Evolutionary conservation across 2,797 vertebrate genomes (phyloP).

Genomic region (Lepidocolaptes lacrymiger): DNA sequence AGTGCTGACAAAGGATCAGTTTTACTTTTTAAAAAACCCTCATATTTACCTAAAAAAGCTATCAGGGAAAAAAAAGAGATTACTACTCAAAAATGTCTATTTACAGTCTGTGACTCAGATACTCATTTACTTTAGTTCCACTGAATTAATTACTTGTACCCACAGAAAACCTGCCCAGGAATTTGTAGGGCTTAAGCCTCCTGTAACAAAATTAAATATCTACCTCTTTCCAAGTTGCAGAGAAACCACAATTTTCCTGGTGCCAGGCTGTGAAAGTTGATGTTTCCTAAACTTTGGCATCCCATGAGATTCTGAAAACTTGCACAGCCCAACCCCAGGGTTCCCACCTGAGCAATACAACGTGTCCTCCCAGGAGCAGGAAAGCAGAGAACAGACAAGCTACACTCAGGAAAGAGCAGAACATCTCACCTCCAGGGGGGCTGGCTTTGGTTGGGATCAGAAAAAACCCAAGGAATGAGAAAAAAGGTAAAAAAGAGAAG

Average conservation of each 20-base stretch:
- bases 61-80: neutral
- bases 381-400: conserved; percentile 10
- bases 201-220: neutral
- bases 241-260: neutral
- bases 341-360: conserved; percentile 69
- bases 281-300: conserved; percentile 39
- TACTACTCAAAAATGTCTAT: conserved; percentile 1
- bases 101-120: conserved; percentile 9
- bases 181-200: neutral
- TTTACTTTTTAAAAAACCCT: neutral
- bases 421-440: neutral
- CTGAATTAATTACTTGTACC: neutral
- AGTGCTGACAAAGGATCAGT: neutral
- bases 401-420: neutral
- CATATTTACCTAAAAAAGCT: neutral
- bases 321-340: conserved; percentile 6
- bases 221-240: neutral
- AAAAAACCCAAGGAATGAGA: neutral
- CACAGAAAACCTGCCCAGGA: neutral
- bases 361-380: conserved; percentile 16
- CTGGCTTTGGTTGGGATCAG: neutral
- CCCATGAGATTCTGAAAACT: conserved; percentile 51
- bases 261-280: neutral
- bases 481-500: neutral
- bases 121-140: neutral